Percentiles rank a stretch among this genome's conserved stretches.
Conservation (phyloP, 2,888 invertebrate genomes). For the Leptarthrus brevirostris region DNA sequence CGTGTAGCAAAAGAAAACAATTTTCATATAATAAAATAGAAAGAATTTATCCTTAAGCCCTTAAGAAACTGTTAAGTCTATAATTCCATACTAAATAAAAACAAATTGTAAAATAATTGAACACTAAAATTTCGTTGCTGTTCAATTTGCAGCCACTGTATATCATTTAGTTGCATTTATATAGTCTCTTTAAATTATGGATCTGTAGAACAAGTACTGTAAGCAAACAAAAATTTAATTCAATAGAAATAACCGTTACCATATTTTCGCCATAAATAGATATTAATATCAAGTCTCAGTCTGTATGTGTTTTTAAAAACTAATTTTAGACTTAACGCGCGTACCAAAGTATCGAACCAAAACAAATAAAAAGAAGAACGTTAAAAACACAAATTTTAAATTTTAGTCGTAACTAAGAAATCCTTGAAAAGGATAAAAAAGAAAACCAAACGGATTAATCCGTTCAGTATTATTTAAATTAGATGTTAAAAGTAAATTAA, state of each 20-base stretch:
- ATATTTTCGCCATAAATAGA: conserved; percentile 33
- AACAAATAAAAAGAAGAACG: background rate
- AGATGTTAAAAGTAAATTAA: background rate
- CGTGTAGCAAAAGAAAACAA: conserved; percentile 36
- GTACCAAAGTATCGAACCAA: conserved; percentile 44
- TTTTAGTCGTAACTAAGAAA: conserved; percentile 16
- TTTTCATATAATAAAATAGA: conserved; percentile 29
- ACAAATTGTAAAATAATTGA: conserved; percentile 2
- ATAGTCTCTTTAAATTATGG: background rate
- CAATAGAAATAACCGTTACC: conserved; percentile 15
- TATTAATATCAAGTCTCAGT: conserved; percentile 20
- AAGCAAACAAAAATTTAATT: conserved; percentile 16
- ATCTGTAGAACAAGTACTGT: background rate
- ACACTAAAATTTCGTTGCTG: conserved; percentile 1
- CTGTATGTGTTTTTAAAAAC: conserved; percentile 27
- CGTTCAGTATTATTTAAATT: background rate
- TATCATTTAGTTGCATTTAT: too few relatives aligned
- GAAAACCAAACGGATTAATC: conserved; percentile 10
- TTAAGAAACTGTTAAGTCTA: conserved; percentile 23
- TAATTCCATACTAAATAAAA: background rate
- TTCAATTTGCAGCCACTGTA: conserved; percentile 8
- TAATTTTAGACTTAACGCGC: conserved; percentile 23
- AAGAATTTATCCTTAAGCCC: conserved; percentile 5
- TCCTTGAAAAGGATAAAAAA: conserved; percentile 15
- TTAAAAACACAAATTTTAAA: conserved; percentile 40